Base-by-base conservation (phyloP, 2,888 invertebrate genomes). In the Cerastis leucographa region DNA sequence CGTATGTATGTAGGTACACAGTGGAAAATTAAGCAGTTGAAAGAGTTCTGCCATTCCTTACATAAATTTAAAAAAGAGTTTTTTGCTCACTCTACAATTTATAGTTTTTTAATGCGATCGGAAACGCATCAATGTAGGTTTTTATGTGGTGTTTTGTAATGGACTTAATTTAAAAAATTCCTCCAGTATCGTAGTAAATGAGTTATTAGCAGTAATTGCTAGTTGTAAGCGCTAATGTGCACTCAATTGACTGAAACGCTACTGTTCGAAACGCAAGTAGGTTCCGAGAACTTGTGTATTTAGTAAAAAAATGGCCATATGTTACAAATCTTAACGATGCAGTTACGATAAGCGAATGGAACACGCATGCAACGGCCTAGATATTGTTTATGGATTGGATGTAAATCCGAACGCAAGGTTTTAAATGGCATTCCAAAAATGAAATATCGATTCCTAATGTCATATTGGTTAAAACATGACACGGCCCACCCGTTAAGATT, bases 121-220 rank as follows among this genome's bases (percentile, higher is more conserved):
- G 85, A 85, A 84, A 74, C 68, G 71, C 78, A 62, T 61, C 62
- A 40, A 67, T 51, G 46, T 65, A 74, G 25, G 25, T 81, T 81
- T 84, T 78, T 75, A 59, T 71, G 56, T 40, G 35, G 46, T 54
- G 22, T 79, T 86, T 73, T 66, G 69, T 78, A 74, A 77, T 65
- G 64, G 19, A 59, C 56, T 75, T 69, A 46, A 80, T 73, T 77
- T 66, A 65, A 79, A 78, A 74, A 74, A 84, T 66, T 62, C 79
- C 76, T 88, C 44, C 29, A 62, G 65, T 83, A 74, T 81, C 78
- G 59, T 76, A 78, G 64, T 88, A 85, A 88, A 76, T 76, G 88
- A 87, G 87, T 88, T 88, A 88, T 88, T 88, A 88, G 80, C 74
- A 17, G 42, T 88, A 88, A 88, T 88, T 87, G 74, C 78, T 79